phyloP scores from a whole-genome alignment of 1,140 invertebrate genomes.

The Arion vulgaris region DNA sequence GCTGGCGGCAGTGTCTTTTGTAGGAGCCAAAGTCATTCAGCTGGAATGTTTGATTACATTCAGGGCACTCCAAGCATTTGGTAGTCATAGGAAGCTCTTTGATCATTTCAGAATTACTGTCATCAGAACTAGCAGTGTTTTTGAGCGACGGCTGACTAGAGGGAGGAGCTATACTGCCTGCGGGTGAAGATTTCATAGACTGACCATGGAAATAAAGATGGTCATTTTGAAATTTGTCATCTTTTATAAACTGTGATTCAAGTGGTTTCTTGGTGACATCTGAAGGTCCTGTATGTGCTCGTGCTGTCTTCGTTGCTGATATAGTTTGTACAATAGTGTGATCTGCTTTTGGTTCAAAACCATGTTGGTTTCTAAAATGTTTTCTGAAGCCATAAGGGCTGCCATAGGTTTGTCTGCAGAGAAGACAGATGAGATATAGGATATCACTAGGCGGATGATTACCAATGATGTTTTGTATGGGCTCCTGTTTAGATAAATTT shows the following conservation, averaged over 20 bases:
- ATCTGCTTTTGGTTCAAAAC: conserved; percentile 66
- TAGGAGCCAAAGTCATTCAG: conserved; percentile 70
- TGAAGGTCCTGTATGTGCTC: conserved; percentile 19
- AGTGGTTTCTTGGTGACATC: not conserved
- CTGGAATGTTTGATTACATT: conserved; percentile 66
- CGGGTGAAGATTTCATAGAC: not conserved
- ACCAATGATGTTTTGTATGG: conserved; percentile 67
- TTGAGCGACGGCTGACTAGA: not conserved
- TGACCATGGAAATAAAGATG: not conserved
- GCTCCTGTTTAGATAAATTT: conserved; percentile 64
- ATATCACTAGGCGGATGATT: conserved; percentile 64
- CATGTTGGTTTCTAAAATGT: conserved; percentile 68
- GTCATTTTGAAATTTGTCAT: not conserved
- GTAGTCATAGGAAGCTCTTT: conserved; percentile 42
- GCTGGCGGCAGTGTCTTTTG: conserved; percentile 66
- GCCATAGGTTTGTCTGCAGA: conserved; percentile 68
- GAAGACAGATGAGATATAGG: conserved; percentile 65
- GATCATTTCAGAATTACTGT: not conserved
- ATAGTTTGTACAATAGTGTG: conserved; percentile 68
- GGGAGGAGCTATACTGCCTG: not conserved
- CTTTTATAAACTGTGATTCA: not conserved
- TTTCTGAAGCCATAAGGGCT: conserved; percentile 69
- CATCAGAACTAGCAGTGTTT: not conserved
- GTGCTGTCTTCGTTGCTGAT: conserved; percentile 63
- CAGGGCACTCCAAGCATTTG: conserved; percentile 62